These are phyloP conservation scores for Drosophila atroscutellata DNA, from an alignment of 2,888 invertebrate genomes.

Conservation along the genomic window DNA sequence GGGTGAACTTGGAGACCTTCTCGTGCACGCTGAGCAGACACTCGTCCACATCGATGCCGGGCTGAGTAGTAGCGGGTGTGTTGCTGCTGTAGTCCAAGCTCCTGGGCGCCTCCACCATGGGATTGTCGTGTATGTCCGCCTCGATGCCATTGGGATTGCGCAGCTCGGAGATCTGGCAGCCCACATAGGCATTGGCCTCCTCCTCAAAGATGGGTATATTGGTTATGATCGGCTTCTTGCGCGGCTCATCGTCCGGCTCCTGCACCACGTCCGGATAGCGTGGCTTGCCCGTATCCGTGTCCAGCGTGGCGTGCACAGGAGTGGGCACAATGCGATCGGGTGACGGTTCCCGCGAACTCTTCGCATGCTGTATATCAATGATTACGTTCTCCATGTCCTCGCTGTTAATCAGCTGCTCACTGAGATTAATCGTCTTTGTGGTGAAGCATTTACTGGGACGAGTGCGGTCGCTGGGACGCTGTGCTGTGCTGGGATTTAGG, in stretches of 20 bases:
- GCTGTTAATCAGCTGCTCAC: slow-evolving; percentile 86
- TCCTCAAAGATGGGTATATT: slow-evolving; percentile 87
- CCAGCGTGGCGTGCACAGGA: slow-evolving; percentile 86
- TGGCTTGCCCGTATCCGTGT: slow-evolving; percentile 87
- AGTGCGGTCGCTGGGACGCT: slow-evolving; percentile 60
- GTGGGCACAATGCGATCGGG: slow-evolving; percentile 90
- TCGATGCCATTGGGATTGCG: slow-evolving; percentile 80
- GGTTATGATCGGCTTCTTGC: slow-evolving; percentile 84
- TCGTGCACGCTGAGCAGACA: slow-evolving; percentile 89
- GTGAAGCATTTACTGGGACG: slow-evolving; percentile 85
- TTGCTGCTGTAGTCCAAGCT: slow-evolving; percentile 83
- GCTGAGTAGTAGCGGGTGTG: slow-evolving; percentile 15
- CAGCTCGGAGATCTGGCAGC: slow-evolving; percentile 86
- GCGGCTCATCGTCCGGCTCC: slow-evolving; percentile 90
- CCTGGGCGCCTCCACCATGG: slow-evolving; percentile 86
- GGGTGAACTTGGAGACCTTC: slow-evolving; percentile 89
- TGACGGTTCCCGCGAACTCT: slow-evolving; percentile 91
- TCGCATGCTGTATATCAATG: slow-evolving; percentile 89
- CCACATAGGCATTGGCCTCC: slow-evolving; percentile 85
- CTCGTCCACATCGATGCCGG: slow-evolving; percentile 86
- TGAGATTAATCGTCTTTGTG: slow-evolving; percentile 86
- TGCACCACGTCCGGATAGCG: slow-evolving; percentile 90
- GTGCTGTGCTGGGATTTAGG: slow-evolving; percentile 51
- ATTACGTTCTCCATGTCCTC: slow-evolving; percentile 87
- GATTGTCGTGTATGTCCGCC: slow-evolving; percentile 73